Evolutionary conservation across 2,888 invertebrate species (phyloP), one percentile per base, ranked within the genome.

Genomic region (Papilio elwesi): DNA sequence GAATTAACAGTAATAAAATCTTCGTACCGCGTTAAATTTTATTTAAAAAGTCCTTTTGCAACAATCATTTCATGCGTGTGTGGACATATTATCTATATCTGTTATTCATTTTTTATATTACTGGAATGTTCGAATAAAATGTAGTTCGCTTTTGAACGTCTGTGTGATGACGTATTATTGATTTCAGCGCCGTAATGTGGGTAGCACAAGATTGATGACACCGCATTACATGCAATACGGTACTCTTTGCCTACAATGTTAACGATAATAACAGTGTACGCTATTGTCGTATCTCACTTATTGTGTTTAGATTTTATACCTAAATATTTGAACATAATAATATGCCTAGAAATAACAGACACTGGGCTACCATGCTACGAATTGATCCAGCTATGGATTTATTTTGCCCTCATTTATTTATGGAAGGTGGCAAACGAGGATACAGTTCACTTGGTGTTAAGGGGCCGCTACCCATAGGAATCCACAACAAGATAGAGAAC

Each of bases 91-190:
- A 26, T 26, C 26, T 26, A 26, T 26, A 2, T 26, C 26, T 26
- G 26, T 26, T 26, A 26, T 26, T 26, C 26, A 26, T 26, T 26
- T 26, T 26, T 26, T 26, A 26, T 26, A 26, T 43, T 6, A 51
- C 5, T n/a, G 51, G 7, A 51, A 51, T 7, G 7, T 13, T 13
- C 12, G 3, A 36, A 36, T 57, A 13, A 38, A 36, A 36, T 57
- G 13, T 57, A 57, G 12, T 59, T 43, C 5, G 13, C n/a, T n/a
- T 59, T 59, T 3, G n/a, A 59, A 59, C n/a, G 59, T 43, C n/a
- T n/a, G 4, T 59, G 8, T 59, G 59, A 57, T 57, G 57, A 59
- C n/a, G 59, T 43, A 43, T 38, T 59, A 59, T 59, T 59, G 59
- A 59, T 59, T 59, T 15, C 38, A 59, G 43, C 59, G 10, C 59